A percentile compares a stretch with the other conserved stretches of the same genome.
These are phyloP conservation scores for Aurelia coerulea DNA, from an alignment of 30 jellyfish, hydroid and myxozoan genomes.

Conservation along the genomic window DNA sequence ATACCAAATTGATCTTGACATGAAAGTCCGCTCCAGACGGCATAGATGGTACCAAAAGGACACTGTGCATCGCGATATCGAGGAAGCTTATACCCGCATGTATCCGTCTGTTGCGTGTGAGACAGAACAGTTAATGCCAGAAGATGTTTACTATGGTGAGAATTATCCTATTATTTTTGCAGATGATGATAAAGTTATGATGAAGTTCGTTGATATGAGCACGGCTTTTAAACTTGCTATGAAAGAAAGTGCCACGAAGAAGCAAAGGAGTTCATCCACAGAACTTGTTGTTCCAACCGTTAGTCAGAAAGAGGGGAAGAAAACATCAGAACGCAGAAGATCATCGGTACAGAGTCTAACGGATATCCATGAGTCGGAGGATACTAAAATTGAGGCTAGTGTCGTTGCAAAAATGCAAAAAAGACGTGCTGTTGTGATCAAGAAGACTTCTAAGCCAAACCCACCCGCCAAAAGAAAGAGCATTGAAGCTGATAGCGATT, in stretches of 20 bases:
- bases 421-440: slow-evolving; percentile 4
- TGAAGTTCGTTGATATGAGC: slow-evolving; percentile 75
- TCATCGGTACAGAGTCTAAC: background rate
- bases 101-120: slow-evolving; percentile 53
- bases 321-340: background rate
- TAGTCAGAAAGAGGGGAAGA: background rate
- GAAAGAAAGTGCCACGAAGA: slow-evolving; percentile 28
- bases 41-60: slow-evolving; percentile 45
- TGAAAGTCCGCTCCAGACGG: slow-evolving; percentile 46
- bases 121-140: slow-evolving; percentile 53
- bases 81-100: slow-evolving; percentile 35
- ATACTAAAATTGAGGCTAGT: background rate
- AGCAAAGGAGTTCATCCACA: background rate
- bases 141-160: slow-evolving; percentile 53
- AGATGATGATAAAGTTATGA: slow-evolving; percentile 54
- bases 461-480: slow-evolving; percentile 6
- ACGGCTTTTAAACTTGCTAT: slow-evolving; percentile 60
- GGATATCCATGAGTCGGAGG: slow-evolving; percentile 3
- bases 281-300: background rate
- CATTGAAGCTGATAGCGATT: slow-evolving; percentile 9
- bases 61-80: slow-evolving; percentile 47
- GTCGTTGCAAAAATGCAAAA: slow-evolving; percentile 11
- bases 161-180: slow-evolving; percentile 54
- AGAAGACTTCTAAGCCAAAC: background rate
- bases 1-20: background rate